Evolutionary conservation across 2,888 invertebrate species (phyloP).

Genomic region (Drosophila quinaria): DNA sequence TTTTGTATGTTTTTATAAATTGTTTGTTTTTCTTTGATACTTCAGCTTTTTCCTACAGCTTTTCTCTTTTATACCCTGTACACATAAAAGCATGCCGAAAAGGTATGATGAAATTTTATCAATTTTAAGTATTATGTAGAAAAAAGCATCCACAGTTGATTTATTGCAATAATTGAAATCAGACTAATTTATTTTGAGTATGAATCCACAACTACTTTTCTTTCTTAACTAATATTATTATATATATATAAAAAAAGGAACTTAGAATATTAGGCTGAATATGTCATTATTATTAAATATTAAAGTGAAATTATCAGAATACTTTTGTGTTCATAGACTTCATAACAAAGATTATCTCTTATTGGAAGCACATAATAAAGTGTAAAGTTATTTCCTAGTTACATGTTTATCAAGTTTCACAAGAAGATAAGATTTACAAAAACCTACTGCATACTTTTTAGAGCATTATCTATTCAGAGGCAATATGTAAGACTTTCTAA

Average conservation of each 20-base stretch:
- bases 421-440: neutral
- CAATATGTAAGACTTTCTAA: too few relatives aligned
- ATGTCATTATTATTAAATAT: too few relatives aligned
- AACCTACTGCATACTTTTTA: neutral
- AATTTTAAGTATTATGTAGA: neutral
- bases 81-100: neutral
- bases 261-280: too few relatives aligned
- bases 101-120: neutral
- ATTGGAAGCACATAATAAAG: too few relatives aligned
- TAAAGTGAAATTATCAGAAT: too few relatives aligned
- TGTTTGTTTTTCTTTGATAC: conserved; percentile 45
- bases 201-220: too few relatives aligned
- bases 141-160: neutral
- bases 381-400: too few relatives aligned
- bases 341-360: too few relatives aligned
- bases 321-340: too few relatives aligned
- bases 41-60: conserved; percentile 24
- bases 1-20: conserved; percentile 60
- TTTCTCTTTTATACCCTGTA: conserved; percentile 45
- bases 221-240: too few relatives aligned
- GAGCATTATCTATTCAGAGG: neutral
- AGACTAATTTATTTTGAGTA: too few relatives aligned
- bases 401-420: neutral
- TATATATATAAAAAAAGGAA: too few relatives aligned
- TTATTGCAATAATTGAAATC: neutral